Percentiles rank a stretch among this genome's conserved stretches.
These are phyloP conservation scores for Carettochelys insculpta DNA, from an alignment of 2,113 vertebrate species.

Conservation along the genomic window DNA sequence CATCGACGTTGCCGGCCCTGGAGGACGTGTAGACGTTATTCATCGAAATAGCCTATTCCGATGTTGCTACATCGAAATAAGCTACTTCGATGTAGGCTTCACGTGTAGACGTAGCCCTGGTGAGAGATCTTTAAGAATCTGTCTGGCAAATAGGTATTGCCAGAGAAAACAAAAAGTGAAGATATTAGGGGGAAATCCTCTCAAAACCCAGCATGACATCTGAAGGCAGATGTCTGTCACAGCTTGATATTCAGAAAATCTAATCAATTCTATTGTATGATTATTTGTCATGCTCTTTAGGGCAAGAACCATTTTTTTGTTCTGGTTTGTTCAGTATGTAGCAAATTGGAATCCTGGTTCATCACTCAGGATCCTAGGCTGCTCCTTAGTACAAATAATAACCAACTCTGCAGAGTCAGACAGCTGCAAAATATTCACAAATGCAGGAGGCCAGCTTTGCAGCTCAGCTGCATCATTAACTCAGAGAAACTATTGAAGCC, in stretches of 20 bases:
- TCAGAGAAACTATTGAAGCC: neutral
- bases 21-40: no score
- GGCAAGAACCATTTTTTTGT: neutral
- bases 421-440: neutral
- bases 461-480: accelerated
- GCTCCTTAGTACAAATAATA: neutral
- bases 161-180: neutral
- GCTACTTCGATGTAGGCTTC: no score
- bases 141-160: accelerated
- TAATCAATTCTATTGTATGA: neutral
- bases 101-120: no score
- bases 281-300: neutral
- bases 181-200: neutral
- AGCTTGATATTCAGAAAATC: neutral
- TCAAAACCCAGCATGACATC: neutral
- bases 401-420: neutral
- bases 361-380: neutral
- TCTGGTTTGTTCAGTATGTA: neutral
- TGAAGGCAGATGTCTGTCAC: neutral
- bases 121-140: neutral
- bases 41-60: no score
- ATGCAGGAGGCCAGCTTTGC: neutral
- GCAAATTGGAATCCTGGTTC: neutral
- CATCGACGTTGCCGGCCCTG: no score
- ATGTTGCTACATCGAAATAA: no score